Base-by-base conservation (phyloP, 2,113 vertebrate species). In the Dunckerocampus dactyliophorus region DNA sequence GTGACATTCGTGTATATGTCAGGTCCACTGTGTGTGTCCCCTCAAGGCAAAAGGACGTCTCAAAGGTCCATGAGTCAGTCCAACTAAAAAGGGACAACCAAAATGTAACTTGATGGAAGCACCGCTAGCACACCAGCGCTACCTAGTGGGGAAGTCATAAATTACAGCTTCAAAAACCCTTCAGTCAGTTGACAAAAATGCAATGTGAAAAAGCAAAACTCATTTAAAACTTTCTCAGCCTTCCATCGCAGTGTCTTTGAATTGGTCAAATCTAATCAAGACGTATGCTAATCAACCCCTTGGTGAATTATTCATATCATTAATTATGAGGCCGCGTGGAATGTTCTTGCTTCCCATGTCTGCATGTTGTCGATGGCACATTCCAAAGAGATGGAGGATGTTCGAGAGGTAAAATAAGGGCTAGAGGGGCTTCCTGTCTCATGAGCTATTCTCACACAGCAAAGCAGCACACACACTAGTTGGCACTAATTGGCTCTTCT, bases 401-500 rank as follows among this genome's bases (percentile, higher is more conserved):
- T 62, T 12, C 8, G 3, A 49, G 61, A 20, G 59, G 24, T 50
- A 58, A 68, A 57, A 52, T 15, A 48, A 14, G 16, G 46, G 24
- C 43, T 34, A 17, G 42, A 2, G 22, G 24, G 57, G 61, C 46
- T n/a, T 63, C 46, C 31, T 61, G 55, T 71, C 75, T 72, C 84
- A 82, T 83, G 74, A 80, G 63, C 62, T 22, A 75, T 65, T 72
- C 47, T 8, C 58, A 65, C 71, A 46, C 65, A 70, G 67, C 31
- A 77, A 77, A 77, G 59, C 49, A 50, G 60, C 65, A 60, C 20
- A 7, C 65, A 71, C 51, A 69, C 46, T 6, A 63, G 62, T 28
- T 63, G 34, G n/a, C 22, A 19, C 76, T 78, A 76, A 81, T 81
- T 80, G 62, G 69, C 53, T 75, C 53, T 62, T 59, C 12, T 76